A percentile compares a stretch with the other conserved stretches of the same genome.
phyloP scores from a whole-genome alignment of 2,888 invertebrate genomes.

The Lepeophtheirus nordmannii region DNA sequence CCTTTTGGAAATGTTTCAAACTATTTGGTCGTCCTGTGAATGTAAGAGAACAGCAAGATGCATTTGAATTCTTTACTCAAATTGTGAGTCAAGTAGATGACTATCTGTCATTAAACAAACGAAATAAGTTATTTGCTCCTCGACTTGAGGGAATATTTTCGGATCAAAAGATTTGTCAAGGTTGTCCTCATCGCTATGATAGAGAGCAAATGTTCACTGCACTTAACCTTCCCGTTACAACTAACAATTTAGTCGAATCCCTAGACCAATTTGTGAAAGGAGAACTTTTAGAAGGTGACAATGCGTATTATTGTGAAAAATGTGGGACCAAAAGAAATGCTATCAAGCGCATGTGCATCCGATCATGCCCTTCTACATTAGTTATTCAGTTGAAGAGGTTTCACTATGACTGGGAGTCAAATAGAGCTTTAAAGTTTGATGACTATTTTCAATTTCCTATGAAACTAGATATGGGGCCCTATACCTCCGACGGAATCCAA shows the following conservation, averaged over 20 bases:
- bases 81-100: conserved; percentile 40
- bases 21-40: conserved; percentile 41
- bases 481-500: conserved; percentile 38
- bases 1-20: conserved; percentile 39
- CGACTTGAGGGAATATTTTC: conserved; percentile 39
- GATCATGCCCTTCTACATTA: conserved; percentile 38
- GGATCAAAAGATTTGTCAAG: conserved; percentile 41
- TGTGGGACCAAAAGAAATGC: conserved; percentile 38
- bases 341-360: conserved; percentile 39
- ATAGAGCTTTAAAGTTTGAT: conserved; percentile 39
- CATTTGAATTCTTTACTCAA: conserved; percentile 41
- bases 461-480: conserved; percentile 39
- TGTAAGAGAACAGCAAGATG: conserved; percentile 40
- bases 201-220: conserved; percentile 39
- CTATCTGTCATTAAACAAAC: conserved; percentile 36
- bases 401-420: conserved; percentile 41
- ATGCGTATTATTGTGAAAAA: conserved; percentile 41
- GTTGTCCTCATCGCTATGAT: conserved; percentile 41
- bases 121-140: conserved; percentile 37
- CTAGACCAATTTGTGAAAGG: conserved; percentile 41
- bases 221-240: conserved; percentile 39
- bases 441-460: conserved; percentile 41
- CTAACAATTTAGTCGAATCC: conserved; percentile 37
- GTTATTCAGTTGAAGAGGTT: conserved; percentile 42
- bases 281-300: conserved; percentile 41